These are phyloP conservation scores for Habrosyne pyritoides DNA, from an alignment of 2,888 invertebrate species.

Conservation along the genomic window DNA sequence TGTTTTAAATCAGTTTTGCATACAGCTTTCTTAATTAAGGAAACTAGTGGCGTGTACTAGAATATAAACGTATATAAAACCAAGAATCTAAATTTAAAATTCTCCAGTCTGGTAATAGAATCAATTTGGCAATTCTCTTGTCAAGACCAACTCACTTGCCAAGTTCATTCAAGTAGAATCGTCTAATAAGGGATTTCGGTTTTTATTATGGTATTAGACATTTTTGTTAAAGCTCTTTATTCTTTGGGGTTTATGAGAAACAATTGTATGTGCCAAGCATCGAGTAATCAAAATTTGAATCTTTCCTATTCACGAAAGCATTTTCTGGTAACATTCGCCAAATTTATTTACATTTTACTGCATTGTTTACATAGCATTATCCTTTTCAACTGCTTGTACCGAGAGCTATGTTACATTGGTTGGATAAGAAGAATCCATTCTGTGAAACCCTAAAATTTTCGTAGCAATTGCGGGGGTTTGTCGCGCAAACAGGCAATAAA, in stretches of 20 bases:
- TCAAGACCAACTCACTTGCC: no score
- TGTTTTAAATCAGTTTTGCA: slow-evolving; percentile 8
- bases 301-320: neutral
- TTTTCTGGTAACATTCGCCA: slow-evolving; percentile 33
- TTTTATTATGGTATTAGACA: neutral
- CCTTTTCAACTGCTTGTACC: slow-evolving; percentile 48
- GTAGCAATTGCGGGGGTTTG: slow-evolving; percentile 60
- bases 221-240: neutral
- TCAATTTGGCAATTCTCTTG: no score
- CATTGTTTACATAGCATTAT: slow-evolving; percentile 54
- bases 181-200: neutral
- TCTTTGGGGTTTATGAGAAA: no score
- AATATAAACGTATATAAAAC: no score
- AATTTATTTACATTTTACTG: slow-evolving; percentile 53
- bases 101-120: no score
- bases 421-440: slow-evolving; percentile 62
- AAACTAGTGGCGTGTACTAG: neutral
- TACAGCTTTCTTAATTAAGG: neutral
- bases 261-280: neutral
- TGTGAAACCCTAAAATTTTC: slow-evolving; percentile 58
- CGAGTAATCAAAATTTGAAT: neutral
- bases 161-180: neutral
- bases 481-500: slow-evolving; percentile 61
- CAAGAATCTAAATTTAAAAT: neutral
- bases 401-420: slow-evolving; percentile 43